phyloP scores from a whole-genome alignment of 2,888 invertebrate species.

The Drosophila borborema region DNA sequence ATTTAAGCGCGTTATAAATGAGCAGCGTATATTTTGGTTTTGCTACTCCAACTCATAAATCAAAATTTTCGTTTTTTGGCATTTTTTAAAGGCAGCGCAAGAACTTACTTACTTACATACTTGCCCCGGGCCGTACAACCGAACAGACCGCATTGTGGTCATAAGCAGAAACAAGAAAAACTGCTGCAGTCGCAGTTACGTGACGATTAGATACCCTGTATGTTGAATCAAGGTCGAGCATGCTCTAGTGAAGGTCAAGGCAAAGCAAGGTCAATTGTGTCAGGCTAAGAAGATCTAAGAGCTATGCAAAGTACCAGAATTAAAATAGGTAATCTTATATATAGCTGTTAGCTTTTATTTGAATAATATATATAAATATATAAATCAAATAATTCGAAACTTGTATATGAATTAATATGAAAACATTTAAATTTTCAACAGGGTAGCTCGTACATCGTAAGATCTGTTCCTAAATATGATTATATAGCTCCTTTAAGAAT shows the following conservation, averaged over 20 bases:
- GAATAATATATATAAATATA: background rate
- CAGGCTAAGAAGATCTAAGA: background rate
- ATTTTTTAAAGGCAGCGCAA: constrained; percentile 67
- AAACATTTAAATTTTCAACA: background rate
- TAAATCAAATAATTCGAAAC: no score
- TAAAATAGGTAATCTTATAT: background rate
- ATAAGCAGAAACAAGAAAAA: background rate
- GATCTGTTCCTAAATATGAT: no score
- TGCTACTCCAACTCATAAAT: constrained; percentile 69
- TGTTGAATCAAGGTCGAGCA: background rate
- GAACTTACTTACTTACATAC: constrained; percentile 44
- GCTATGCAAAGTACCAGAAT: background rate
- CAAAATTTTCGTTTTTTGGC: constrained; percentile 77
- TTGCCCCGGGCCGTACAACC: constrained; percentile 22
- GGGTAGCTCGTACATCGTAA: background rate
- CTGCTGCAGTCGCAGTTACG: background rate
- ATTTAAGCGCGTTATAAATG: constrained; percentile 80
- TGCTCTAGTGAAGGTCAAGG: background rate
- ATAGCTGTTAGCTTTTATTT: background rate
- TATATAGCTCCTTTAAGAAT: no score
- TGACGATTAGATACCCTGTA: constrained; percentile 8
- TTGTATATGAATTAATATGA: no score
- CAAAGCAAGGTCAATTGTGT: background rate
- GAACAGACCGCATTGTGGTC: constrained; percentile 15
- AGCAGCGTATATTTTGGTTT: constrained; percentile 74